Conservation (phyloP, 2,888 invertebrate species). For the Cryptus viduatorius region DNA sequence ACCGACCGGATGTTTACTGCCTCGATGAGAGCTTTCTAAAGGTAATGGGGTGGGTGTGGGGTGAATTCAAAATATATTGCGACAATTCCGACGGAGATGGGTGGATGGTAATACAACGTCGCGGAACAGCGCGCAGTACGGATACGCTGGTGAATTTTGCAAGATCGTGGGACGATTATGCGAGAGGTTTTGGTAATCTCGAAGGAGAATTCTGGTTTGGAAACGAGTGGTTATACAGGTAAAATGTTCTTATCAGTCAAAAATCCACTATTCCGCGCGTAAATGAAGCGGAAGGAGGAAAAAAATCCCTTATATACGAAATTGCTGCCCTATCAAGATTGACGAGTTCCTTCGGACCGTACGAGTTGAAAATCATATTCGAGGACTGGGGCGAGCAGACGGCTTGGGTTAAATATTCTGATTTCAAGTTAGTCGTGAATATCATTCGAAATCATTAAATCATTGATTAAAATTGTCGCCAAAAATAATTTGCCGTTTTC, state of each 20-base stretch:
- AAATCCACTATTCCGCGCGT: background rate
- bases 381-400: constrained; percentile 31
- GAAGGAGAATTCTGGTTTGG: background rate
- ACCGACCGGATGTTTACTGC: background rate
- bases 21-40: background rate
- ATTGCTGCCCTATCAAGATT: constrained; percentile 27
- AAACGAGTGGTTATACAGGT: background rate
- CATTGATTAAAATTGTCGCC: background rate
- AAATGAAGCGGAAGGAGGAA: background rate
- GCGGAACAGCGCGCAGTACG: background rate
- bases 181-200: background rate
- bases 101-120: background rate
- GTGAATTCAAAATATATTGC: background rate
- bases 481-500: background rate
- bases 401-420: constrained; percentile 29
- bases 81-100: background rate
- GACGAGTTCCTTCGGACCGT: constrained; percentile 44
- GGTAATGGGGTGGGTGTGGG: constrained; percentile 6
- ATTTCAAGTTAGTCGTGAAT: background rate
- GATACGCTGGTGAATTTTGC: background rate
- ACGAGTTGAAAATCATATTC: constrained; percentile 57
- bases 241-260: background rate
- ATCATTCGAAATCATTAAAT: background rate
- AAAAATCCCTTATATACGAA: background rate
- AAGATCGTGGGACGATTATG: background rate